Evolutionary conservation across 2,113 vertebrate genomes (phyloP), one percentile per base, ranked within the genome.

Genomic region (Reinhardtius hippoglossoides): DNA sequence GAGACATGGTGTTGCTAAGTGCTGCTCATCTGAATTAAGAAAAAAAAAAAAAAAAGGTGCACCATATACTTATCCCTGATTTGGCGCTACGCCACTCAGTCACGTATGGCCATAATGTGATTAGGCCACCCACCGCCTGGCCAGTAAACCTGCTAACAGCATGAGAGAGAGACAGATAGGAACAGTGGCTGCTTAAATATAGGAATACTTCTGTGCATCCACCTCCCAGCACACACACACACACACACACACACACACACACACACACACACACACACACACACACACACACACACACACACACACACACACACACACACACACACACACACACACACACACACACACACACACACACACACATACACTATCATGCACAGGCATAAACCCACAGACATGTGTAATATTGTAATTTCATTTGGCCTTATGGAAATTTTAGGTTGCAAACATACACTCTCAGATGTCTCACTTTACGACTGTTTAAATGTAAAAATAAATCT

Each of bases 41-140:
- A 31, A 15, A 10, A 31, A 35, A 60, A 57, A 26, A 26, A 24
- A 24, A 24, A 2, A 23, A 23, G 24, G 82, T 73, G 73, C 59
- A 67, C 57, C 54, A 76, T 70, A 76, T 80, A 84, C 86, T 90
- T 85, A 86, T 86, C 80, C 82, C 71, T 88, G 77, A 90, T 90
- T 83, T 87, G 87, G 84, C 31, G 0, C 52, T 46, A 63, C 16
- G 59, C 74, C 86, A 88, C 76, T 86, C 74, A 52, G 76, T 84
- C 83, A 90, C 76, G 67, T 90, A 82, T 67, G 77, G 65, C 70
- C 78, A 61, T 93, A 90, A 94, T 91, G 78, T 91, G 88, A 93
- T 94, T 92, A 91, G 76, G 81, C 73, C 76, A 76, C 80, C 85
- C 81, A 86, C 82, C n/a, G 82, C 88, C 87, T 82, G 88, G 66